These are phyloP conservation scores for Calliphora vomitoria DNA, from an alignment of 2,888 invertebrate species.

Conservation along the genomic window DNA sequence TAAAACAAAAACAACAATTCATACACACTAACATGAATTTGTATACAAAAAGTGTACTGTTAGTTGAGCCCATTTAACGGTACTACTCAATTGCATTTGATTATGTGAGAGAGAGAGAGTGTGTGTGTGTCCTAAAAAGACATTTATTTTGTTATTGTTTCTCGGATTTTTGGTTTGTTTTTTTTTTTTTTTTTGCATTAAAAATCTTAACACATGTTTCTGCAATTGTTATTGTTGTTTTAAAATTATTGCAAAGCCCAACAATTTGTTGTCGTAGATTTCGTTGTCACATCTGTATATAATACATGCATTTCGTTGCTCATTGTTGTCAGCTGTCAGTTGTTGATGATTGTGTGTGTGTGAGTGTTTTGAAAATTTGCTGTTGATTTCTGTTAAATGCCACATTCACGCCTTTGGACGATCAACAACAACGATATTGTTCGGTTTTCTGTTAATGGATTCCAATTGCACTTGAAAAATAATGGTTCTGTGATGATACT, in stretches of 20 bases:
- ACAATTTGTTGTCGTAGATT: slow-evolving; percentile 51
- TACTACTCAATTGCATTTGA: slow-evolving; percentile 2
- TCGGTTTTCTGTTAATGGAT: slow-evolving; percentile 52
- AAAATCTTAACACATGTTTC: slow-evolving; percentile 70
- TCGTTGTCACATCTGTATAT: slow-evolving; percentile 64
- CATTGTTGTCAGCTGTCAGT: slow-evolving; percentile 39
- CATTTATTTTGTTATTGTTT: slow-evolving; percentile 31
- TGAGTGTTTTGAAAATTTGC: slow-evolving; percentile 24
- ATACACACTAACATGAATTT: slow-evolving; percentile 9
- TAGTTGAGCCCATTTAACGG: slow-evolving; percentile 25
- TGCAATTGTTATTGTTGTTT: slow-evolving; percentile 49
- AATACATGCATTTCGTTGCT: slow-evolving; percentile 54
- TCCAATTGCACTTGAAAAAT: slow-evolving; percentile 73
- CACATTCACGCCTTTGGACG: slow-evolving; percentile 66
- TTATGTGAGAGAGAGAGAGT: neutral
- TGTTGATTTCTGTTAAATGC: slow-evolving; percentile 60
- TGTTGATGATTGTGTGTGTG: slow-evolving; percentile 10
- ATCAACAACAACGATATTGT: slow-evolving; percentile 35
- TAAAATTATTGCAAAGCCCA: slow-evolving; percentile 41
- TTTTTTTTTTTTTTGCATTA: slow-evolving; percentile 47
- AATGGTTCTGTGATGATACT: slow-evolving; percentile 63
- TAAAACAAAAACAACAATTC: neutral
- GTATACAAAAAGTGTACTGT: slow-evolving; percentile 5
- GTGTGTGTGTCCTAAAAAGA: slow-evolving; percentile 39
- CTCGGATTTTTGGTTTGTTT: neutral